Conservation (phyloP, 35 echinoderm and acorn worm species). For the Patiria miniata region DNA sequence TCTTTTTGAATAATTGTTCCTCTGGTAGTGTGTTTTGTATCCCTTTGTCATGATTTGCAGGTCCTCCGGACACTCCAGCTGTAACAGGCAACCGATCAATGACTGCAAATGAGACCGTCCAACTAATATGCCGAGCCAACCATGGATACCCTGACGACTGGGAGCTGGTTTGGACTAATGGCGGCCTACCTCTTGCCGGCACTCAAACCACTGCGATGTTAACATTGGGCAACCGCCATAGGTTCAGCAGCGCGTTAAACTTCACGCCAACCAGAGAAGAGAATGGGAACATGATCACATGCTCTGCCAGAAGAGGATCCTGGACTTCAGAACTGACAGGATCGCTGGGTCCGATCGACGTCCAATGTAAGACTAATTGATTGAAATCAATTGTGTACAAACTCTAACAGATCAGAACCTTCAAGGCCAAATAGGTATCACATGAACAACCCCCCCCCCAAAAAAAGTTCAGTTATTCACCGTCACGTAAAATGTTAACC, state of each 20-base stretch:
- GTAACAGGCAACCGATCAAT: background rate
- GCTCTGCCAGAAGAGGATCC: background rate
- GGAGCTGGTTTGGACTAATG: background rate
- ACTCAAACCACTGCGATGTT: background rate
- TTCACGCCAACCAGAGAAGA: background rate
- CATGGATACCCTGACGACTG: background rate
- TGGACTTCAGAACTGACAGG: background rate
- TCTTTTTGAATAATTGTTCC: no score
- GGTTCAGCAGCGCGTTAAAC: background rate
- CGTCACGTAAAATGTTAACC: no score
- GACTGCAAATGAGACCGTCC: background rate
- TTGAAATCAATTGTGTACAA: no score
- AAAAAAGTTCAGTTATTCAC: no score
- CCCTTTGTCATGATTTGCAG: background rate
- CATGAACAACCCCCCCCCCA: no score
- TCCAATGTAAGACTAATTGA: background rate
- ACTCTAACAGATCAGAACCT: no score
- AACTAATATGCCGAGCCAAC: background rate
- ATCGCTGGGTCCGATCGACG: background rate
- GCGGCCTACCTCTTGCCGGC: background rate
- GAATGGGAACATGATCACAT: background rate
- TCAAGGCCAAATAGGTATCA: no score
- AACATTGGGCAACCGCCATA: background rate
- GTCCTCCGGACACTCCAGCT: background rate
- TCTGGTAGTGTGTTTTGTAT: no score